These are phyloP conservation scores for Amblyopsis rosae DNA, from an alignment of 2,113 vertebrate species.

Conservation along the genomic window DNA sequence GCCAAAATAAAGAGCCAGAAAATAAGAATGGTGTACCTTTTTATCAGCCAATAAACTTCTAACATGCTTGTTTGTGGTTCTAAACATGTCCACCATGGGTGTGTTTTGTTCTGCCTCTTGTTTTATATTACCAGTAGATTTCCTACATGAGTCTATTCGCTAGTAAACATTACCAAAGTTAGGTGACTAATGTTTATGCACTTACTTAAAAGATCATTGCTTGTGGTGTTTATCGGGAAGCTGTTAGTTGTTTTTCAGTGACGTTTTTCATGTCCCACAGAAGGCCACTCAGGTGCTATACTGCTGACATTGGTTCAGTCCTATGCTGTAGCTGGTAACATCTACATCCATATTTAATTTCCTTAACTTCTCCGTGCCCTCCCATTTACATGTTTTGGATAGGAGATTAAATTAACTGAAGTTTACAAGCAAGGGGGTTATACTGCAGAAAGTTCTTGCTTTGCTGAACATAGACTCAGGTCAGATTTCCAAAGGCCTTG, in stretches of 20 bases:
- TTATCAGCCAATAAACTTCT: neutral
- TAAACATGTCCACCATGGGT: neutral
- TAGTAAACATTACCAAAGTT: neutral
- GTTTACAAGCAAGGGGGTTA: slow-evolving; percentile 1
- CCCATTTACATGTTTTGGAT: neutral
- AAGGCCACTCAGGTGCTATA: slow-evolving; percentile 25
- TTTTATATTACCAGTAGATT: neutral
- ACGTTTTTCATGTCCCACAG: neutral
- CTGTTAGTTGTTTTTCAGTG: neutral
- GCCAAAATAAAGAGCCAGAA: slow-evolving; percentile 9
- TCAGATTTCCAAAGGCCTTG: too few relatives aligned
- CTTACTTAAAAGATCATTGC: slow-evolving; percentile 4
- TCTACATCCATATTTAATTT: neutral
- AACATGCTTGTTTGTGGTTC: neutral
- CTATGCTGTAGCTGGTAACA: neutral
- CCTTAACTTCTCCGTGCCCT: neutral
- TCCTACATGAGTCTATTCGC: slow-evolving; percentile 9
- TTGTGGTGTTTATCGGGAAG: slow-evolving; percentile 10
- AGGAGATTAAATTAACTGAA: neutral
- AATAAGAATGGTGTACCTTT: too few relatives aligned
- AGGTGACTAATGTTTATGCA: neutral
- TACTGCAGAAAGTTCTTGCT: too few relatives aligned
- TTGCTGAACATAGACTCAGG: too few relatives aligned
- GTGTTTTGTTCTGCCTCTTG: neutral
- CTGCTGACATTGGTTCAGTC: slow-evolving; percentile 5